Base-by-base conservation (phyloP, 2,888 invertebrate genomes). In the Caenorhabditis virilis region DNA sequence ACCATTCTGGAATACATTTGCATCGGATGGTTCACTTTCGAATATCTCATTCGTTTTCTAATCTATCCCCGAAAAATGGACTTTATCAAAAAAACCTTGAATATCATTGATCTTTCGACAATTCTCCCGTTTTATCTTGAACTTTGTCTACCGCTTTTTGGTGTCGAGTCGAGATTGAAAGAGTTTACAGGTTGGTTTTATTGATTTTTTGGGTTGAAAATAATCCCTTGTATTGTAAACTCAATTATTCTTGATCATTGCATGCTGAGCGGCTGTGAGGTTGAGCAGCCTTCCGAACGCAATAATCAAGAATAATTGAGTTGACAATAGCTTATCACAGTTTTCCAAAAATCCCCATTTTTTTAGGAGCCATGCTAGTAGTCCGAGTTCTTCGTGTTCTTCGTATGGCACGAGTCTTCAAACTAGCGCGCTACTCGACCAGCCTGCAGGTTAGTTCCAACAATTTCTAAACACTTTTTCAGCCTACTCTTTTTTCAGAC, bases 101-200 rank as follows among this genome's bases (percentile, higher is more conserved):
- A 82, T 48, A 63, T 82, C 15, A 80, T 82, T 42, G 82, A 82
- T 62, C 65, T 82, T 25, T 71, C 78, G 35, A 81, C 82, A 5
- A 78, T 82, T 45, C 61, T 80, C 3, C 82, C 82, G n/a, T 78
- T 82, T 58, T 82, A 79, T 48, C 38, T 82, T 51, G 82, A 82
- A 68, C 50, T 80, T 4, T 69, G 66, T 36, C 64, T 82, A 15
- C 70, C 73, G 9, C 46, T 74, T 5, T 68, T 78, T 49, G 79
- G 79, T 18, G 60, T 79, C 2, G 73, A 80, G 45, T 74, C 79
- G 2, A 67, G 78, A 13, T 68, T 81, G 16, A 79, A 80, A 57
- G 77, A 80, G 38, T 58, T 81, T 26, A 76, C 79, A 33, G 81
- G 81, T 78, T 26, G n/a, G 51, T 22, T 43, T 1, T 33, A 1